A percentile compares a stretch with the other conserved stretches of the same genome.
Conservation (phyloP, 2,888 invertebrate genomes). For the Pteria penguin region DNA sequence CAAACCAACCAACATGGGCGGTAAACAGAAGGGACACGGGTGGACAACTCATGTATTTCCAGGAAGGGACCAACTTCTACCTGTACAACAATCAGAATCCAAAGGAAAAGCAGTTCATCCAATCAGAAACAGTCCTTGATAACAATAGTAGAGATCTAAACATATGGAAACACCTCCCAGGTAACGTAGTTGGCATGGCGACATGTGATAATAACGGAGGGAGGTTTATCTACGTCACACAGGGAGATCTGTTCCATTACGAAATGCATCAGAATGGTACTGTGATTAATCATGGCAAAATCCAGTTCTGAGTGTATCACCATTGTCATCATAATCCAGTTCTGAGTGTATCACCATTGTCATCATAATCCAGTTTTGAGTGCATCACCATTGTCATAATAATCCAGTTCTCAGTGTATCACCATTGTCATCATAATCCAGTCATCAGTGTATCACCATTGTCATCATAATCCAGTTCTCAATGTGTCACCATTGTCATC, state of each 20-base stretch:
- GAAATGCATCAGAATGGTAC: background rate
- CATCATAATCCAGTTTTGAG: no score
- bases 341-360: no score
- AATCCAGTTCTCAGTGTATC: no score
- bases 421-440: no score
- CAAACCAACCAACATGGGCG: background rate
- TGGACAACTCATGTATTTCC: background rate
- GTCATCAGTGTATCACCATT: no score
- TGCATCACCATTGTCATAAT: no score
- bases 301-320: no score
- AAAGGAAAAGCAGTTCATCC: background rate
- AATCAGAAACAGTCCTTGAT: background rate
- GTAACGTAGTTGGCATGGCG: background rate
- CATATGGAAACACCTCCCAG: background rate
- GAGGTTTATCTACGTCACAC: background rate
- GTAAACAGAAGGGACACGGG: background rate
- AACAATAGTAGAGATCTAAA: background rate
- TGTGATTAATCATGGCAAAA: background rate
- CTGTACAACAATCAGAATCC: background rate
- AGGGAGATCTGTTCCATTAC: background rate
- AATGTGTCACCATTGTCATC: no score
- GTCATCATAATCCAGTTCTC: no score
- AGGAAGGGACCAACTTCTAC: background rate
- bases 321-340: no score
- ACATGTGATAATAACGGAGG: background rate